phyloP scores from a whole-genome alignment of 2,113 vertebrate species.

The Hemiscyllium ocellatum region DNA sequence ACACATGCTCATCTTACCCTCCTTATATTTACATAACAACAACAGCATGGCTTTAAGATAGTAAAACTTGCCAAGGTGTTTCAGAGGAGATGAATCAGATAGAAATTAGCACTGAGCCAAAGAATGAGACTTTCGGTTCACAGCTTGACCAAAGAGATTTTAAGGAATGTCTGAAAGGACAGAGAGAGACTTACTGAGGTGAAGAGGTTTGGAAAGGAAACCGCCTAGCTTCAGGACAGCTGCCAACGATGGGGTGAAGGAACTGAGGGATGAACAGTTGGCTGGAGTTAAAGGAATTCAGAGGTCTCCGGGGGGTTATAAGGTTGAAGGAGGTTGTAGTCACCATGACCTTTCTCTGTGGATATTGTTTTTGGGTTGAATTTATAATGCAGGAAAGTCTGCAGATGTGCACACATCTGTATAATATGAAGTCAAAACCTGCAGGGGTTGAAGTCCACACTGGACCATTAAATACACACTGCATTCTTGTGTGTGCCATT shows the following conservation, averaged over 20 bases:
- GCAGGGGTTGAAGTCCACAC: neutral
- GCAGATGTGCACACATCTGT: neutral
- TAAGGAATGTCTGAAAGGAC: neutral
- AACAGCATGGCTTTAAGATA: neutral
- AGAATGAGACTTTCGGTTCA: neutral
- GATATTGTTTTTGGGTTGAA: neutral
- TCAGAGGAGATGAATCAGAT: neutral
- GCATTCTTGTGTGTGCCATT: constrained; percentile 3
- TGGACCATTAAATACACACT: neutral
- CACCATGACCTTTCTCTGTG: neutral
- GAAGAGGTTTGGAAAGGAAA: neutral
- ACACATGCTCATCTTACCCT: neutral
- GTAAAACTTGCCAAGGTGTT: neutral
- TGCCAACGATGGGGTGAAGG: neutral
- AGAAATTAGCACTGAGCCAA: neutral
- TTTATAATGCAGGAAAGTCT: neutral
- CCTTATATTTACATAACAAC: neutral
- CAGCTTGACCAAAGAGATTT: neutral
- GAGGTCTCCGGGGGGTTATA: neutral
- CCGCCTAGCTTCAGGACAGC: no score
- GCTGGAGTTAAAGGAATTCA: neutral
- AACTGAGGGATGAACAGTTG: neutral
- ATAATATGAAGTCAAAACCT: neutral
- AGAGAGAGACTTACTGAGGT: neutral
- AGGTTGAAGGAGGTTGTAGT: neutral